Evolutionary conservation across 1,140 invertebrate species (phyloP), one percentile per base, ranked within the genome.

Genomic region (Delia radicum): DNA sequence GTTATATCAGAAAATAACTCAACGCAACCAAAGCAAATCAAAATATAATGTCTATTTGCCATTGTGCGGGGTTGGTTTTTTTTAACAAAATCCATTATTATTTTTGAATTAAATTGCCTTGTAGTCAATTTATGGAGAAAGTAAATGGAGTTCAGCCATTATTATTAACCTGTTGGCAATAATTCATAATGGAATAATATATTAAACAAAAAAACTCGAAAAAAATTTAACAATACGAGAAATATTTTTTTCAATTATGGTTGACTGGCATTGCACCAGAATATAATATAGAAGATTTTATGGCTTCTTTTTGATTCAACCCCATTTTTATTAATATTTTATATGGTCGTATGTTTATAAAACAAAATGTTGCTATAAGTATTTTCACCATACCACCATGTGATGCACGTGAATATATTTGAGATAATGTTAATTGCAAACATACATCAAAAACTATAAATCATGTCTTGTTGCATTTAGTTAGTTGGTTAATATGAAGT

Each of bases 161-260:
- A 81, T 81, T 84, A 79, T 81, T 84, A 84, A 84, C 82, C 81
- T 81, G 76, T 71, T 74, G 75, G 65, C 76, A 77, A 83, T 83
- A 81, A 82, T 83, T 84, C 78, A 80, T 12, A 61, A 55, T 21
- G 21, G n/a, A 42, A n/a, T 4, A 15, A 46, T n/a, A 29, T 24
- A 26, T 27, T n/a, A 21, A 42, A 72, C 27, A 13, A 15, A 21
- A 27, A 48, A 21, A 42, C n/a, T 72, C 1, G 24, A 10, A 28
- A 73, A 6, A 1, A 27, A 2, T 72, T 5, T 48, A 13, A 31
- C 13, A n/a, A n/a, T n/a, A n/a, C n/a, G n/a, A 29, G 24, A 21
- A 5, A 33, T 71, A 4, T n/a, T 31, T 31, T 33, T 69, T 31
- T 15, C n/a, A 72, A 18, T 42, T 72, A 21, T 72, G 24, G 31